A percentile compares a stretch with the other conserved stretches of the same genome.
Conservation (phyloP, 2,888 invertebrate species). For the Ennomos erosarius region DNA sequence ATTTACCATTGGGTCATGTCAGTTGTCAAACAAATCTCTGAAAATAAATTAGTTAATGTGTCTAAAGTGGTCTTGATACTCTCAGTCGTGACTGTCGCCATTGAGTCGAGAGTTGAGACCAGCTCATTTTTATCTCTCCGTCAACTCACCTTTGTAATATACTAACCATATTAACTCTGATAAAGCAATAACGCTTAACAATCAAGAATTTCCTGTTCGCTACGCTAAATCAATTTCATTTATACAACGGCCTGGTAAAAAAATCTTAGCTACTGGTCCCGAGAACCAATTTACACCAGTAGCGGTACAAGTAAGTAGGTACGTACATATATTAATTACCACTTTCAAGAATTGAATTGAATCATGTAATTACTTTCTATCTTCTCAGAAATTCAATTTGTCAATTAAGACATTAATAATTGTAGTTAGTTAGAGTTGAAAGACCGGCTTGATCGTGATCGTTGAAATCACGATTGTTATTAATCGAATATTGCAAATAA, state of each 20-base stretch:
- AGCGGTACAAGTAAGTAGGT: constrained; percentile 41
- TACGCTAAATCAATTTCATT: constrained; percentile 49
- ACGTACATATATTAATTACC: constrained; percentile 51
- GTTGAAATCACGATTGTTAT: constrained; percentile 69
- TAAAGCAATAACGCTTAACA: constrained; percentile 61
- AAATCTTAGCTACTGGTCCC: constrained; percentile 49
- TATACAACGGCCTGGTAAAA: constrained; percentile 39
- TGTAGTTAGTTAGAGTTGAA: constrained; percentile 49
- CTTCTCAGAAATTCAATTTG: constrained; percentile 60
- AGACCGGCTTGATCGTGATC: constrained; percentile 59
- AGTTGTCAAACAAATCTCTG: constrained; percentile 68
- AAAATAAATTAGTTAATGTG: constrained; percentile 77
- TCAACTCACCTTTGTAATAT: constrained; percentile 70
- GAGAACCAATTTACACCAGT: constrained; percentile 51
- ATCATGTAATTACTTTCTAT: constrained; percentile 56
- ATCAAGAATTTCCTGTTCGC: constrained; percentile 69
- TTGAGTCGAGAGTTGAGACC: constrained; percentile 62
- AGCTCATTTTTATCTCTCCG: constrained; percentile 65
- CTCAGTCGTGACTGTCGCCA: constrained; percentile 78
- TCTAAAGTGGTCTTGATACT: constrained; percentile 73
- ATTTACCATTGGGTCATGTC: constrained; percentile 60
- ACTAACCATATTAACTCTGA: constrained; percentile 71
- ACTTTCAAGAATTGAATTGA: constrained; percentile 53
- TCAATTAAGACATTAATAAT: constrained; percentile 70
- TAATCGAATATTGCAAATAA: constrained; percentile 77